These are phyloP conservation scores for Oceanodroma leucorhoa DNA, from an alignment of 2,797 vertebrate genomes.

Conservation along the genomic window DNA sequence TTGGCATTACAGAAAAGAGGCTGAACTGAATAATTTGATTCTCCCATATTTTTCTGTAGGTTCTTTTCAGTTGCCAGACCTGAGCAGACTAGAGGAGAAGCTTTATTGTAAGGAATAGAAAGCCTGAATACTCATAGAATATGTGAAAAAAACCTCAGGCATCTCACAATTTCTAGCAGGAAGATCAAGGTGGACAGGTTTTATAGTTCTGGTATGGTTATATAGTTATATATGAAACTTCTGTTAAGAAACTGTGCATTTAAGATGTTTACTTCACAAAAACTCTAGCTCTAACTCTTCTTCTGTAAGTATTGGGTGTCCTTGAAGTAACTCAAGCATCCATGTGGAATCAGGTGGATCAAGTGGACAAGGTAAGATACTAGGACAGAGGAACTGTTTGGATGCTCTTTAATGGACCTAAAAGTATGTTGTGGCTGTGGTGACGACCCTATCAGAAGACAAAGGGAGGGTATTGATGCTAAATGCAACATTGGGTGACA, in stretches of 20 bases:
- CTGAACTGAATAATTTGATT: background rate
- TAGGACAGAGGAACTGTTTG: background rate
- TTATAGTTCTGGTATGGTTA: background rate
- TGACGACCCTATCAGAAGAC: background rate
- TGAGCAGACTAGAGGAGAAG: background rate
- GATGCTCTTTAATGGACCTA: background rate
- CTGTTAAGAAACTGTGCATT: background rate
- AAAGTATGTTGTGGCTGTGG: background rate
- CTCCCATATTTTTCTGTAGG: background rate
- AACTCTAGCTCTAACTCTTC: background rate
- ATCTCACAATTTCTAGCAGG: background rate
- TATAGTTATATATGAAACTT: background rate
- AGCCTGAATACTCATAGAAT: background rate
- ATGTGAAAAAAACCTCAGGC: background rate
- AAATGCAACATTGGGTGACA: background rate
- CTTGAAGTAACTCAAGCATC: background rate
- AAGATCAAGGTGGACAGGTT: background rate
- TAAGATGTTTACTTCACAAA: background rate
- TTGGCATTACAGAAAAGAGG: background rate
- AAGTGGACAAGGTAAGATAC: background rate
- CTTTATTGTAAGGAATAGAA: background rate
- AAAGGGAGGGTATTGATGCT: background rate
- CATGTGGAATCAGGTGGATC: background rate
- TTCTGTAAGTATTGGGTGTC: background rate
- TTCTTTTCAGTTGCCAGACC: background rate